These are phyloP conservation scores for Hirundichthys speculiger DNA, from an alignment of 2,113 vertebrate genomes.

Conservation along the genomic window DNA sequence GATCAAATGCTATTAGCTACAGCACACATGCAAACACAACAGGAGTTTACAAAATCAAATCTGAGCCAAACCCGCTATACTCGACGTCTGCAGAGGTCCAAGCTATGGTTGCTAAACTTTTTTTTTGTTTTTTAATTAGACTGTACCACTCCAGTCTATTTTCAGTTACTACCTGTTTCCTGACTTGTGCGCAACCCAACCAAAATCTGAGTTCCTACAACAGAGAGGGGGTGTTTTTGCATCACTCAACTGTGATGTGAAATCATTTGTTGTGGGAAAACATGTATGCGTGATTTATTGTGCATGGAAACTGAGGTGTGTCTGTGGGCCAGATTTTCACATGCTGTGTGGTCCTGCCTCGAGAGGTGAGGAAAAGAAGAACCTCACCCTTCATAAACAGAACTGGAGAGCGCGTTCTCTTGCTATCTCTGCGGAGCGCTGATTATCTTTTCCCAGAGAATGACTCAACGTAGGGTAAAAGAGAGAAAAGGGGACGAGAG, in stretches of 20 bases:
- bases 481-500: constrained; percentile 13
- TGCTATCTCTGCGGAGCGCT: constrained; percentile 60
- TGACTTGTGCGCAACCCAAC: constrained; percentile 3
- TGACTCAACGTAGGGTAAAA: constrained; percentile 63
- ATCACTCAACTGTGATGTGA: constrained; percentile 40
- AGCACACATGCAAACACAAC: constrained; percentile 28
- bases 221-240: constrained; percentile 7
- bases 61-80: constrained; percentile 1
- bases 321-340: constrained; percentile 73
- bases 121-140: no score
- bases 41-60: constrained; percentile 35
- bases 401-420: constrained; percentile 59
- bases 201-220: neutral
- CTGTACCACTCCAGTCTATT: neutral
- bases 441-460: constrained; percentile 70
- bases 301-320: constrained; percentile 74
- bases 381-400: constrained; percentile 85
- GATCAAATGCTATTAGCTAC: constrained; percentile 47
- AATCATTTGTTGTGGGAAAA: constrained; percentile 57
- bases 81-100: no score
- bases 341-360: constrained; percentile 80
- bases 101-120: neutral
- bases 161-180: constrained; percentile 5
- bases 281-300: constrained; percentile 41
- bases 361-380: constrained; percentile 70